Evolutionary conservation across 2,797 vertebrate species (phyloP), one percentile per base, ranked within the genome.

Genomic region (Epinephelus malabaricus): DNA sequence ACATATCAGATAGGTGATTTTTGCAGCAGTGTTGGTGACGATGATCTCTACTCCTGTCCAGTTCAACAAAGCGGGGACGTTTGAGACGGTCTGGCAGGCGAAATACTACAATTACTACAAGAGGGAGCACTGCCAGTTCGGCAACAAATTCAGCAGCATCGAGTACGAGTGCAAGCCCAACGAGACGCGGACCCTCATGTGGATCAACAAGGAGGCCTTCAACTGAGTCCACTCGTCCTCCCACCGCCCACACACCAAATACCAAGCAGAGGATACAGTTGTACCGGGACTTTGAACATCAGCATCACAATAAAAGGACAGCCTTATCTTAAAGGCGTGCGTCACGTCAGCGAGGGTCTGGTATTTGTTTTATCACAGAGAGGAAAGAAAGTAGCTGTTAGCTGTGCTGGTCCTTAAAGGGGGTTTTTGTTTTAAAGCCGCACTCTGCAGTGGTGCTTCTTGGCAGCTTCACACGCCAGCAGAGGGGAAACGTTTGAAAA

Each of bases 81-180:
- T 99, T 11, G 98, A 99, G 94, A 99, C 98, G 0, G 96, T 99
- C 66, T 99, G 98, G 98, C 98, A 99, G 94, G 98, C 97, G 15
- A 99, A 99, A 66, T 99, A 97, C 94, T 99, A 99, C 96, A 99
- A 99, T 93, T 99, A 99, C 96, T 98, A 99, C 95, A 99, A 99
- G 93, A 94, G 98, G 71, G 98, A 99, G 91, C 98, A 99, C 87
- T 99, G 98, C 90, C 98, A 99, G 68, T 99, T 97, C 86, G 98
- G 98, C 40, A 99, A 99, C 95, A 97, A 97, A 21, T 99, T 99
- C 94, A 96, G 93, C 81, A 96, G 94, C 90, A 98, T 99, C 15
- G 97, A 99, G 67, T 99, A 99, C 0, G 98, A 99, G 34, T 99
- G 97, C 93, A 99, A 99, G 80, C 98, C 98, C 84, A 99, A 99